Evolutionary conservation across 1,140 invertebrate species (phyloP).

Genomic region (Nixonia krombeini): DNA sequence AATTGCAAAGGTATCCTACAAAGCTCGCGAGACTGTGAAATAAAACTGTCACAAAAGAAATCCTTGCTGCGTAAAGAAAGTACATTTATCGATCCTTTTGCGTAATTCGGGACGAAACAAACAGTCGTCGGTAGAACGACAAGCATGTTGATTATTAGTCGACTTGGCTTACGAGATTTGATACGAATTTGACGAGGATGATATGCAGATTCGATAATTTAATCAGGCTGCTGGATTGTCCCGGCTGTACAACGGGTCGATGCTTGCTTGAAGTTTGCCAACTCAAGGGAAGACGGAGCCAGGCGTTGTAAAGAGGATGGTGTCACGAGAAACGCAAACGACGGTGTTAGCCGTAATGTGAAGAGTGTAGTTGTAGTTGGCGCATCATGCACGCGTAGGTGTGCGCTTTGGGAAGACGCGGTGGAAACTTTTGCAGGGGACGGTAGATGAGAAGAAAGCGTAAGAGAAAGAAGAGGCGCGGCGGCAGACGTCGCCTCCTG

Average conservation of each 20-base stretch:
- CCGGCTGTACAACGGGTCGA: slow-evolving; percentile 31
- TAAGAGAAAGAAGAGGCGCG: slow-evolving; percentile 1
- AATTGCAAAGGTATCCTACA: too few relatives aligned
- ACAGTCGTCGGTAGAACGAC: too few relatives aligned
- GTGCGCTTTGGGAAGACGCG: background rate
- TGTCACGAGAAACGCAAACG: slow-evolving; percentile 37
- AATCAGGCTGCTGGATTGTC: slow-evolving; percentile 37
- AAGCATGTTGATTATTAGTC: slow-evolving; percentile 17
- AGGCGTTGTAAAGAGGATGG: slow-evolving; percentile 14
- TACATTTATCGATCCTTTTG: too few relatives aligned
- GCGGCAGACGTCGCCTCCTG: slow-evolving; percentile 52
- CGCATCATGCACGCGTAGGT: slow-evolving; percentile 35
- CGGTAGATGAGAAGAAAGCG: slow-evolving; percentile 32
- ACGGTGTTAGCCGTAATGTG: slow-evolving; percentile 41
- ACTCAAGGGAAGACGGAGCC: background rate
- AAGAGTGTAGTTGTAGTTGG: slow-evolving; percentile 32
- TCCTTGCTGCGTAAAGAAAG: too few relatives aligned
- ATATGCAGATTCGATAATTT: slow-evolving; percentile 48
- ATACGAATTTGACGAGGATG: slow-evolving; percentile 33
- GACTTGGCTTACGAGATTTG: slow-evolving; percentile 33
- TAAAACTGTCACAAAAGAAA: too few relatives aligned
- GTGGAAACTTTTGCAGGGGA: slow-evolving; percentile 28
- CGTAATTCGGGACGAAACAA: too few relatives aligned
- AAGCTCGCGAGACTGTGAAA: too few relatives aligned
- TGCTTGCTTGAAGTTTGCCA: slow-evolving; percentile 41